These are phyloP conservation scores for Oligia fasciuncula DNA, from an alignment of 2,888 invertebrate genomes.

Conservation along the genomic window DNA sequence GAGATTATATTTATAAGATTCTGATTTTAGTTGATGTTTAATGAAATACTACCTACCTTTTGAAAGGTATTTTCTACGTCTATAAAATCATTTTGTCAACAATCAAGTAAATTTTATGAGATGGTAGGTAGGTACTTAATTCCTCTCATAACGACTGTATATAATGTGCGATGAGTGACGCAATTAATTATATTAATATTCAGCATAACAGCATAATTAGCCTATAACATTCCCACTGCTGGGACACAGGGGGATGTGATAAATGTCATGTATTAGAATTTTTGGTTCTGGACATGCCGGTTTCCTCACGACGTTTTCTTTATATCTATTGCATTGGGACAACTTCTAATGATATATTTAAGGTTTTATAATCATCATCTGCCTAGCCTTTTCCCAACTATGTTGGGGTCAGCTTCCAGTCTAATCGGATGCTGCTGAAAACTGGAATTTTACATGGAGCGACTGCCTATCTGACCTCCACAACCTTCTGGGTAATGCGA, in stretches of 20 bases:
- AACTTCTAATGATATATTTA: neutral
- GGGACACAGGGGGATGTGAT: too few relatives aligned
- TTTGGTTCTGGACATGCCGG: neutral
- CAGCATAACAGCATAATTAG: too few relatives aligned
- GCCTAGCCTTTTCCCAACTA: too few relatives aligned
- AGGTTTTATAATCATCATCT: too few relatives aligned
- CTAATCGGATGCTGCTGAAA: too few relatives aligned
- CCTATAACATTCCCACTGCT: too few relatives aligned
- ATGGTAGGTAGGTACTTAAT: neutral
- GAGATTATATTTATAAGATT: slow-evolving; percentile 18
- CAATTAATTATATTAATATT: neutral
- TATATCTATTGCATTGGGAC: neutral
- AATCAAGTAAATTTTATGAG: neutral
- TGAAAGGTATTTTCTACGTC: neutral
- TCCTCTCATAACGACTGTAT: neutral
- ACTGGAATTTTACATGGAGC: too few relatives aligned
- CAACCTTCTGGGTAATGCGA: too few relatives aligned
- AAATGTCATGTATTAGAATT: neutral
- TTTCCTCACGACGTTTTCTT: neutral
- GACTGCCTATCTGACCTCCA: too few relatives aligned
- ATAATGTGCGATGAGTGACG: neutral
- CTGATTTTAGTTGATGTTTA: neutral
- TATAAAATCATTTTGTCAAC: neutral
- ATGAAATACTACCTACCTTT: neutral
- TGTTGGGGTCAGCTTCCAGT: too few relatives aligned